phyloP scores from a whole-genome alignment of 2,888 invertebrate species.

The Ectemnius continuus region DNA sequence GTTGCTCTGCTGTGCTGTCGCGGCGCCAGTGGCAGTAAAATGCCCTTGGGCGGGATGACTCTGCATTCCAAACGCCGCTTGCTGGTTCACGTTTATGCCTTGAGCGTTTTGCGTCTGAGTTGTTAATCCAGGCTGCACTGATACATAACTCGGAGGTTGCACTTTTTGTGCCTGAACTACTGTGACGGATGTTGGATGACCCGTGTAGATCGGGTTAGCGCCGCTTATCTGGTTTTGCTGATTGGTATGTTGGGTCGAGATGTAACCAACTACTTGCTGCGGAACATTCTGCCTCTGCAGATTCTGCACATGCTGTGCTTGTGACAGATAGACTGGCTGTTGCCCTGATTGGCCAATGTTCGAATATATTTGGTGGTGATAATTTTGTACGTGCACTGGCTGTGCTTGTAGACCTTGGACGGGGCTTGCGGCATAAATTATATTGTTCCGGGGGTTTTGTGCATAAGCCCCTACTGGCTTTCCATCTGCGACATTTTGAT shows the following conservation, averaged over 20 bases:
- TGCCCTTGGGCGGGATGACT: slow-evolving; percentile 62
- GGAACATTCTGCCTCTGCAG: slow-evolving; percentile 57
- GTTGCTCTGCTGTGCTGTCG: slow-evolving; percentile 26
- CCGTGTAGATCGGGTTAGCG: slow-evolving; percentile 67
- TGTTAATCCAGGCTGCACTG: slow-evolving; percentile 41
- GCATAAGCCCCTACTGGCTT: slow-evolving; percentile 56
- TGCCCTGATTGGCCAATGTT: slow-evolving; percentile 64
- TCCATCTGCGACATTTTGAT: slow-evolving; percentile 52
- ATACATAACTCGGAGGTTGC: slow-evolving; percentile 52
- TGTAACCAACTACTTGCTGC: slow-evolving; percentile 58
- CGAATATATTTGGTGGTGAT: slow-evolving; percentile 74
- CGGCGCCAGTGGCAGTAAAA: slow-evolving; percentile 38
- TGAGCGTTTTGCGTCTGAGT: slow-evolving; percentile 37
- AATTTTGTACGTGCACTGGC: slow-evolving; percentile 68
- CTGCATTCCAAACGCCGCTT: slow-evolving; percentile 52
- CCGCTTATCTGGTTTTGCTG: slow-evolving; percentile 52
- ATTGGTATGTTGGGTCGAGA: slow-evolving; percentile 54
- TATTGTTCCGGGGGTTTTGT: slow-evolving; percentile 60
- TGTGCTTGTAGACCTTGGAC: slow-evolving; percentile 61
- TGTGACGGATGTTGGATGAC: slow-evolving; percentile 68
- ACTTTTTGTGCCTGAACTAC: slow-evolving; percentile 70
- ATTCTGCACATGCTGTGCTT: slow-evolving; percentile 61
- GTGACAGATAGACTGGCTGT: slow-evolving; percentile 60
- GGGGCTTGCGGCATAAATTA: slow-evolving; percentile 61
- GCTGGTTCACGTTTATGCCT: slow-evolving; percentile 47